A percentile compares a stretch with the other conserved stretches of the same genome.
These are phyloP conservation scores for Lycophotia porphyrea DNA, from an alignment of 2,888 invertebrate genomes.

Conservation along the genomic window DNA sequence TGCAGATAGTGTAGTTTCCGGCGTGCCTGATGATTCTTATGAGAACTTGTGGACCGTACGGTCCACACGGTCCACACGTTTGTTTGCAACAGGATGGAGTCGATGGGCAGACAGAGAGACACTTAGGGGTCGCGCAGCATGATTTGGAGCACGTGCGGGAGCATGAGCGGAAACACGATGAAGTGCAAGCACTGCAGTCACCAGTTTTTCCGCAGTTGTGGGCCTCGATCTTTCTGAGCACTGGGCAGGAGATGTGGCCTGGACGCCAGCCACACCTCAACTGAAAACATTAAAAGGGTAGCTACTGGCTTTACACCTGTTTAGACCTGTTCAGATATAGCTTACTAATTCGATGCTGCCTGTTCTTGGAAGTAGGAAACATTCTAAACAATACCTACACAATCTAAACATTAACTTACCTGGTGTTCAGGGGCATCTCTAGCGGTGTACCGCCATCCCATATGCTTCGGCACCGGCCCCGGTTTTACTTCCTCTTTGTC, in stretches of 20 bases:
- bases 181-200: conserved; percentile 74
- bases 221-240: conserved; percentile 82
- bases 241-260: conserved; percentile 86
- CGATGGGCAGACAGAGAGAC: conserved; percentile 74
- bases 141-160: conserved; percentile 73
- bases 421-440: conserved; percentile 85
- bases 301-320: conserved; percentile 5
- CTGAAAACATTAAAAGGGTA: conserved; percentile 68
- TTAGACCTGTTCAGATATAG: no score
- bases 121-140: conserved; percentile 74
- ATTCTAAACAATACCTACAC: not conserved
- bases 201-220: conserved; percentile 79
- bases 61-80: no score
- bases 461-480: conserved; percentile 83
- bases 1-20: conserved; percentile 84
- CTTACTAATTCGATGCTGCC: not conserved
- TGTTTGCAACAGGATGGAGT: conserved; percentile 73
- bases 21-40: conserved; percentile 83
- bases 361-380: not conserved
- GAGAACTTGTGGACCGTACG: conserved; percentile 75
- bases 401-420: conserved; percentile 66
- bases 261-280: conserved; percentile 87
- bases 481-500: conserved; percentile 79
- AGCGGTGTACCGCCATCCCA: conserved; percentile 88
- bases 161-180: conserved; percentile 73